Evolutionary conservation across 2,888 invertebrate species (phyloP).

Genomic region (Cerceris rybyensis): DNA sequence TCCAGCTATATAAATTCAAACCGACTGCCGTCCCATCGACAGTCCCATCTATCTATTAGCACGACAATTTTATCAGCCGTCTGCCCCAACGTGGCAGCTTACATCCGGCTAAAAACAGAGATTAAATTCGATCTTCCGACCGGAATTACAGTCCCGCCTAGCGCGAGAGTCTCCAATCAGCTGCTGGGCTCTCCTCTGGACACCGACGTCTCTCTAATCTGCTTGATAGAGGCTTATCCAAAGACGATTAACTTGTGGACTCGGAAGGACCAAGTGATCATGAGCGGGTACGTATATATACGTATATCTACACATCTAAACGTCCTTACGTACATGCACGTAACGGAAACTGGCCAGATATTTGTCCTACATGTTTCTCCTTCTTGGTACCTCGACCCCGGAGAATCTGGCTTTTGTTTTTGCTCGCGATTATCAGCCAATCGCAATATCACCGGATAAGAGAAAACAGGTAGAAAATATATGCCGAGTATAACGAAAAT

Average conservation of each 20-base stretch:
- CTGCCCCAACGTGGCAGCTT: not conserved
- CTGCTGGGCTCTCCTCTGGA: constrained; percentile 86
- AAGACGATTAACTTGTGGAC: constrained; percentile 88
- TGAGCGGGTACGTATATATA: constrained; percentile 83
- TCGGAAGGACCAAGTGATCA: constrained; percentile 85
- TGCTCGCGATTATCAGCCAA: not conserved
- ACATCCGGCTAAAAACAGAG: not conserved
- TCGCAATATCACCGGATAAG: not conserved
- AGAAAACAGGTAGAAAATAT: not conserved
- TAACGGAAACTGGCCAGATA: too few species aligned
- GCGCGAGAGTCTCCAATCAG: constrained; percentile 86
- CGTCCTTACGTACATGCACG: not conserved
- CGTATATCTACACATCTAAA: not conserved
- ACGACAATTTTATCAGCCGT: not conserved
- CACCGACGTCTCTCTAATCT: constrained; percentile 85
- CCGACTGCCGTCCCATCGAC: too few species aligned
- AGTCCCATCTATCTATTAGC: not conserved
- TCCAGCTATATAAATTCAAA: too few species aligned
- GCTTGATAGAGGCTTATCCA: constrained; percentile 87
- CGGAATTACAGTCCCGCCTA: constrained; percentile 85
- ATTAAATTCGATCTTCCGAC: not conserved
- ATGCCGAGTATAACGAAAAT: constrained; percentile 13
- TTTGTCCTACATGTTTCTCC: too few species aligned
- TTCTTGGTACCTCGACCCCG: too few species aligned
- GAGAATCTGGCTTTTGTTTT: not conserved